phyloP scores from a whole-genome alignment of 2,797 vertebrate species.

The Saxicola maurus region DNA sequence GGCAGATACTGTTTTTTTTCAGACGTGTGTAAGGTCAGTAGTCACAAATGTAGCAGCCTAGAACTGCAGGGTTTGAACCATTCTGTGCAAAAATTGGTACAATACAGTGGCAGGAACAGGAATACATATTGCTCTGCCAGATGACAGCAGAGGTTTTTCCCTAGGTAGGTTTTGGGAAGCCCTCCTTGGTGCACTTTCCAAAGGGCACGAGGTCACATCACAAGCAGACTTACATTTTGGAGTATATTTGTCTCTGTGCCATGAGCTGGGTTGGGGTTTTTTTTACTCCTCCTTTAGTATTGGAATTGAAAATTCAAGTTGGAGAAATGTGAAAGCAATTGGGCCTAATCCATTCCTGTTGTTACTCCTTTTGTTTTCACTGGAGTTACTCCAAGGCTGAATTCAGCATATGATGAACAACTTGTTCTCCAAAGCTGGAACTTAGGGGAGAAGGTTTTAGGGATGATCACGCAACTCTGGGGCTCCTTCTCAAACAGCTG shows the following conservation, averaged over 20 bases:
- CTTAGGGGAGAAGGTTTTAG: constrained; percentile 27
- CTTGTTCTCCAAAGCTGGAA: constrained; percentile 31
- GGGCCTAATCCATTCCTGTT: constrained; percentile 57
- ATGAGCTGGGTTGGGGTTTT: accelerated
- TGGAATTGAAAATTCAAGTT: constrained; percentile 34
- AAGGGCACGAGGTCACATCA: neutral
- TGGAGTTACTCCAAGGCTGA: constrained; percentile 52
- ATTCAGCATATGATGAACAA: constrained; percentile 49
- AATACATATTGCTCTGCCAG: neutral
- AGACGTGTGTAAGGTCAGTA: neutral
- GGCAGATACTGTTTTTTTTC: neutral
- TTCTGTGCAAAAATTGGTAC: neutral
- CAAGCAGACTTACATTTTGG: neutral
- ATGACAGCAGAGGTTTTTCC: neutral
- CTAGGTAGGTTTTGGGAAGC: neutral
- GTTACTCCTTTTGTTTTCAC: constrained; percentile 53
- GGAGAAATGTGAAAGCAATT: constrained; percentile 54
- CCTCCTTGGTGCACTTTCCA: neutral
- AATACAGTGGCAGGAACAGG: neutral
- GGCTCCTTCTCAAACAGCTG: constrained; percentile 11
- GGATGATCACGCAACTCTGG: constrained; percentile 25
- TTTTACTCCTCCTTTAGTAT: neutral
- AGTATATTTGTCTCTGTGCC: neutral
- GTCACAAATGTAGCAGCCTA: neutral
- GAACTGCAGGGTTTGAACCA: neutral